phyloP scores from a whole-genome alignment of 2,888 invertebrate species.

The Zele albiditarsus region DNA sequence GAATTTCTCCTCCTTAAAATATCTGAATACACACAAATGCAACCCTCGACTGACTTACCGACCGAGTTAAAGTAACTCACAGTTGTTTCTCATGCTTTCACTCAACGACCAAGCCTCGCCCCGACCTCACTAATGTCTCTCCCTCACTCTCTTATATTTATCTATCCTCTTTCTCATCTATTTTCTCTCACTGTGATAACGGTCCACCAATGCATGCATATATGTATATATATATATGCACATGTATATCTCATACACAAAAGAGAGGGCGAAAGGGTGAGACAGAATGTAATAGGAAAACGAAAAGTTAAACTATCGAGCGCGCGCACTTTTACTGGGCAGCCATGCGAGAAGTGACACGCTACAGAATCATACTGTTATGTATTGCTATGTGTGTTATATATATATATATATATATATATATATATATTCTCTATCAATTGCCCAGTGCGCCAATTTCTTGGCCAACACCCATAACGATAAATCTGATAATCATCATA shows the following conservation, averaged over 20 bases:
- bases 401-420: neutral
- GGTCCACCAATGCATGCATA: conserved; percentile 44
- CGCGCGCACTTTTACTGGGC: conserved; percentile 53
- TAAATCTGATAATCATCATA: conserved; percentile 11
- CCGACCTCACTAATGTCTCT: conserved; percentile 49
- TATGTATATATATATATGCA: conserved; percentile 28
- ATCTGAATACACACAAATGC: neutral
- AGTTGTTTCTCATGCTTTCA: conserved; percentile 67
- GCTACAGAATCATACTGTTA: conserved; percentile 29
- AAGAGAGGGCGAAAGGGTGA: conserved; percentile 54
- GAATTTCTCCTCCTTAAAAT: neutral
- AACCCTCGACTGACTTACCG: conserved; percentile 48
- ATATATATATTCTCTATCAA: conserved; percentile 31
- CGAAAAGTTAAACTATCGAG: conserved; percentile 56
- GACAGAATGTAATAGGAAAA: conserved; percentile 42
- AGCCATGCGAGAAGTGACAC: conserved; percentile 67
- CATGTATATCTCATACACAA: conserved; percentile 2
- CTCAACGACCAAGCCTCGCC: conserved; percentile 63
- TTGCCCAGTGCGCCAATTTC: conserved; percentile 42
- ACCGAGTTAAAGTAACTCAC: conserved; percentile 36
- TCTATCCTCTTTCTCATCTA: conserved; percentile 35
- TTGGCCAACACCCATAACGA: conserved; percentile 32
- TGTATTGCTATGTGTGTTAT: conserved; percentile 3
- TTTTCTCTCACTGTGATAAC: conserved; percentile 48
- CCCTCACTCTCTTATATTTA: conserved; percentile 38